Evolutionary conservation across 1,140 invertebrate genomes (phyloP).

Genomic region (Nasonia vitripennis): DNA sequence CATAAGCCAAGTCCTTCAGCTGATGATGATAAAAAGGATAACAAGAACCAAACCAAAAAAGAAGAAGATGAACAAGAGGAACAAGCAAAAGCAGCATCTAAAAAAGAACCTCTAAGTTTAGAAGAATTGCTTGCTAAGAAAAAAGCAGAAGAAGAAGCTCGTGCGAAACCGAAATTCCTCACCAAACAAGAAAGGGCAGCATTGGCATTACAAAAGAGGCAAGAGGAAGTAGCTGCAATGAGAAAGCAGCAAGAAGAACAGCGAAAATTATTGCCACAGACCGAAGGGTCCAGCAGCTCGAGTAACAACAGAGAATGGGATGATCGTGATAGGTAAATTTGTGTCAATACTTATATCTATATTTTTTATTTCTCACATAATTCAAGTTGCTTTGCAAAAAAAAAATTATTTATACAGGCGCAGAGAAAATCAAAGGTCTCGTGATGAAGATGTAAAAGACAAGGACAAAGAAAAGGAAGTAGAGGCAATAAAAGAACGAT

Average conservation of each 20-base stretch:
- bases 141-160: conserved; percentile 95
- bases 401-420: conserved; percentile 56
- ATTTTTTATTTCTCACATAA: not conserved
- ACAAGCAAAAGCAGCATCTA: conserved; percentile 72
- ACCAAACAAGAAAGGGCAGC: conserved; percentile 96
- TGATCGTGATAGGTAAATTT: conserved; percentile 66
- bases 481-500: conserved; percentile 95
- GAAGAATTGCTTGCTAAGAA: conserved; percentile 98
- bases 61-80: conserved; percentile 71
- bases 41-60: conserved; percentile 61
- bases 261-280: conserved; percentile 75
- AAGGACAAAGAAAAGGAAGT: conserved; percentile 95
- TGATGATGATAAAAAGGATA: conserved; percentile 73
- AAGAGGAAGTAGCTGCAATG: conserved; percentile 88
- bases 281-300: conserved; percentile 56
- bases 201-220: conserved; percentile 90
- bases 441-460: conserved; percentile 79
- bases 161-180: conserved; percentile 96
- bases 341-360: not conserved
- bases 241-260: conserved; percentile 83
- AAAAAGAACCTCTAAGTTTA: conserved; percentile 94
- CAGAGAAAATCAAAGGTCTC: conserved; percentile 66
- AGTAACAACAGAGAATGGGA: conserved; percentile 69
- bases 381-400: not conserved
- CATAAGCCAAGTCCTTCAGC: conserved; percentile 65